Evolutionary conservation across 1,140 invertebrate genomes (phyloP), one percentile per base, ranked within the genome.

Genomic region (Prorops nasuta): DNA sequence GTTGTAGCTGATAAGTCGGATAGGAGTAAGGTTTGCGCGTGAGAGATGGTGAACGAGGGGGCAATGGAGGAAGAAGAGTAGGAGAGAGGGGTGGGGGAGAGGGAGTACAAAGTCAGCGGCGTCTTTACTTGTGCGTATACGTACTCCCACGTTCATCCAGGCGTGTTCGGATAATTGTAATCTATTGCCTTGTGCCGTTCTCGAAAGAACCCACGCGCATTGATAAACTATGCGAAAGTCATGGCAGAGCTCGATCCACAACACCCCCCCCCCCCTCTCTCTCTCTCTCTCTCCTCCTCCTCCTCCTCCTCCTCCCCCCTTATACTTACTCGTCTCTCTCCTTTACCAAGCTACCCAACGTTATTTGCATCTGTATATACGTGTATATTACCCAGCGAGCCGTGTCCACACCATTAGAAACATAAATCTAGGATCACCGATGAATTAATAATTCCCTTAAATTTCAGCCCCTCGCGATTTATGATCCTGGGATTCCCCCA

Each of bases 81-180:
- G 37, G 37, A 16, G 24, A 10, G 24, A 28, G 24, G 24, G 24
- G 4, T 28, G 24, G 24, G 24, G 24, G 24, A 28, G 24, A 10
- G 10, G 24, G 24, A 28, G 24, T 6, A 28, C n/a, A n/a, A n/a
- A n/a, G n/a, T n/a, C n/a, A n/a, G n/a, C n/a, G n/a, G n/a, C n/a
- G n/a, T n/a, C n/a, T n/a, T n/a, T n/a, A n/a, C 41, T 43, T 54
- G 52, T 42, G 28, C 17, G 41, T 44, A 47, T 38, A 42, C 44
- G 34, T 47, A 64, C 60, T 64, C 60, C 61, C 61, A 64, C 61
- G 61, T 63, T 60, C 55, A 43, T 37, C 49, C 37, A 51, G 54
- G 60, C 58, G 62, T 65, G 65, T 67, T 62, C 58, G 61, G 63
- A 66, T 68, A 68, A 68, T 68, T 68, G 66, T 68, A 67, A 68